phyloP scores from a whole-genome alignment of 1,140 invertebrate species.

The Glomeris maerens region DNA sequence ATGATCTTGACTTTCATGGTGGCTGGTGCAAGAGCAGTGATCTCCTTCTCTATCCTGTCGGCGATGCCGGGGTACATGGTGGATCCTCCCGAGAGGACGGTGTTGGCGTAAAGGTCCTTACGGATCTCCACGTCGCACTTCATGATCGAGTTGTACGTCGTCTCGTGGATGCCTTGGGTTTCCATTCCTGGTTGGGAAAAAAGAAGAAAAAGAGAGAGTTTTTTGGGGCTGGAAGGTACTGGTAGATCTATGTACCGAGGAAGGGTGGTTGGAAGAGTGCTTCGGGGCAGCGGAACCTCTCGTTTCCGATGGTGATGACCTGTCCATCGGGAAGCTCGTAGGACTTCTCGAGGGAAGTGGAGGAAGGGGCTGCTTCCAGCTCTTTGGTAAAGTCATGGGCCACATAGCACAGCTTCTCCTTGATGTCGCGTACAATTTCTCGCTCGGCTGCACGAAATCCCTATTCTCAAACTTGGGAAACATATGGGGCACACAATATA shows the following conservation, averaged over 20 bases:
- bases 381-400: constrained; percentile 89
- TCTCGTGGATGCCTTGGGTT: constrained; percentile 66
- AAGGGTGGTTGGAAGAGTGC: constrained; percentile 37
- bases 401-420: constrained; percentile 83
- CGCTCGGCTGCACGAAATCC: constrained; percentile 45
- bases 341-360: constrained; percentile 68
- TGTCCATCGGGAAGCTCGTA: constrained; percentile 77
- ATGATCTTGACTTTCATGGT: constrained; percentile 91
- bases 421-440: constrained; percentile 87
- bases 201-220: too few relatives aligned
- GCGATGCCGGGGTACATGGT: constrained; percentile 72
- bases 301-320: constrained; percentile 55
- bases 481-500: too few relatives aligned
- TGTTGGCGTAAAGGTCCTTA: constrained; percentile 64
- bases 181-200: constrained; percentile 63
- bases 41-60: constrained; percentile 75
- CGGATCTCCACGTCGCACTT: constrained; percentile 78
- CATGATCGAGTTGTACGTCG: constrained; percentile 79
- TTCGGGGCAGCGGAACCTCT: constrained; percentile 43
- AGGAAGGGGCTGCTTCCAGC: constrained; percentile 79
- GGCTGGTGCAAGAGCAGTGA: constrained; percentile 65
- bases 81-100: constrained; percentile 61
- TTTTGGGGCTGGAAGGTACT: too few relatives aligned
- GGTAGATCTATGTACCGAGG: too few relatives aligned
- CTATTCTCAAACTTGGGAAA: too few relatives aligned